Percentiles rank a stretch among this genome's conserved stretches.
These are phyloP conservation scores for Caenorhabditis wallacei DNA, from an alignment of 2,888 invertebrate species.

Conservation along the genomic window DNA sequence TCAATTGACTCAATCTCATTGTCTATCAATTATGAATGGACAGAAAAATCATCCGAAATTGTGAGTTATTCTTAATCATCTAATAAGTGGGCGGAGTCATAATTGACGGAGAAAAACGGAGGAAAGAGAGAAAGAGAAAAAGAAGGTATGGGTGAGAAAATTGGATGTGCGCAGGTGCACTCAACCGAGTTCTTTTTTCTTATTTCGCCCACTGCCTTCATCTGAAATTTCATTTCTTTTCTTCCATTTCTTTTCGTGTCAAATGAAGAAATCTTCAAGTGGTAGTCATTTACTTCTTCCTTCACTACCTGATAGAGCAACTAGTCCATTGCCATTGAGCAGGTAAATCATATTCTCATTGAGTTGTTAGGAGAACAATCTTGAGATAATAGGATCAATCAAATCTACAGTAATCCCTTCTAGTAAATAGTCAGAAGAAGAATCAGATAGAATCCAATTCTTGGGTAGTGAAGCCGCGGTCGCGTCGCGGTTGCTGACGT, in stretches of 20 bases:
- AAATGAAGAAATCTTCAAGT: slow-evolving; percentile 47
- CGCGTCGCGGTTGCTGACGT: not conserved
- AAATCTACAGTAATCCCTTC: too few relatives aligned
- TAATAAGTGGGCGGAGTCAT: slow-evolving; percentile 35
- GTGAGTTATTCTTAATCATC: slow-evolving; percentile 25
- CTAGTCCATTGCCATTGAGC: slow-evolving; percentile 41
- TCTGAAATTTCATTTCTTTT: not conserved
- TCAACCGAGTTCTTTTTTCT: slow-evolving; percentile 24
- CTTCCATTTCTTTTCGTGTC: not conserved
- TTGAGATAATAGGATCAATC: too few relatives aligned
- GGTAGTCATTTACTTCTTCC: slow-evolving; percentile 44
- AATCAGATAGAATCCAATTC: too few relatives aligned
- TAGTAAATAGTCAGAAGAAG: too few relatives aligned
- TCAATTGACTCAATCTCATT: slow-evolving; percentile 7
- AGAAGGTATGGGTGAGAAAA: slow-evolving; percentile 33
- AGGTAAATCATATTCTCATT: slow-evolving; percentile 18
- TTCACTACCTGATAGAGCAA: slow-evolving; percentile 30
- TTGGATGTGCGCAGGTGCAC: slow-evolving; percentile 52
- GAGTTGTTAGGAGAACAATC: too few relatives aligned
- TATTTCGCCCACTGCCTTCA: too few relatives aligned
- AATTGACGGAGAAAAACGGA: too few relatives aligned
- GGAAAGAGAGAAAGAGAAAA: slow-evolving; percentile 20
- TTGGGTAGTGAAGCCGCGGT: too few relatives aligned
- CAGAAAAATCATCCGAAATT: slow-evolving; percentile 46
- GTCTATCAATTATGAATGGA: slow-evolving; percentile 24